Percentiles rank a stretch among this genome's conserved stretches.
Conservation (phyloP, 2,797 vertebrate genomes). For the Eidolon dupreanum region DNA sequence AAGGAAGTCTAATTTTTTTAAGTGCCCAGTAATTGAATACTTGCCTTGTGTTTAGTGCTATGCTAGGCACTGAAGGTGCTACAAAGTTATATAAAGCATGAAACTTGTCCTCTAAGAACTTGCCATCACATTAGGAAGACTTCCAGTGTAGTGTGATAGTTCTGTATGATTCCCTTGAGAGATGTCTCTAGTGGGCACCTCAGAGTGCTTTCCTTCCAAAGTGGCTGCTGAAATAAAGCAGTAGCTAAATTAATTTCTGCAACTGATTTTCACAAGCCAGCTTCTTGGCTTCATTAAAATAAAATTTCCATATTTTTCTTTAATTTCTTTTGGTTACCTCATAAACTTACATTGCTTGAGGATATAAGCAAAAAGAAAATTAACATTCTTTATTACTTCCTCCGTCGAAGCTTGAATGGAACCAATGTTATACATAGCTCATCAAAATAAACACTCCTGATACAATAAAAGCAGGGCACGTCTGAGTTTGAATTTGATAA, state of each 20-base stretch:
- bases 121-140: neutral
- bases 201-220: neutral
- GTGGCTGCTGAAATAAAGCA: neutral
- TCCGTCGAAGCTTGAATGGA: neutral
- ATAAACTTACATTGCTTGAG: constrained; percentile 24
- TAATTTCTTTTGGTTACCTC: constrained; percentile 39
- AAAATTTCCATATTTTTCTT: constrained; percentile 41
- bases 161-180: neutral
- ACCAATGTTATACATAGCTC: neutral
- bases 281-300: constrained; percentile 29
- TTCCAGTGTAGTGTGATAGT: neutral
- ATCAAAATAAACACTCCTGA: constrained; percentile 15
- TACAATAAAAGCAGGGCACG: neutral
- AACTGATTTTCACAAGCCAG: neutral
- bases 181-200: neutral
- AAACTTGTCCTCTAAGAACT: neutral
- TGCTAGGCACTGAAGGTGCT: neutral
- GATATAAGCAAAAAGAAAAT: constrained; percentile 4
- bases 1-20: neutral
- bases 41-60: neutral
- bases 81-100: neutral
- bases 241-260: constrained; percentile 2
- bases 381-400: constrained; percentile 2
- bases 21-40: neutral
- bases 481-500: constrained; percentile 2